Base-by-base conservation (phyloP, 2,113 vertebrate species). In the Mugil cephalus region DNA sequence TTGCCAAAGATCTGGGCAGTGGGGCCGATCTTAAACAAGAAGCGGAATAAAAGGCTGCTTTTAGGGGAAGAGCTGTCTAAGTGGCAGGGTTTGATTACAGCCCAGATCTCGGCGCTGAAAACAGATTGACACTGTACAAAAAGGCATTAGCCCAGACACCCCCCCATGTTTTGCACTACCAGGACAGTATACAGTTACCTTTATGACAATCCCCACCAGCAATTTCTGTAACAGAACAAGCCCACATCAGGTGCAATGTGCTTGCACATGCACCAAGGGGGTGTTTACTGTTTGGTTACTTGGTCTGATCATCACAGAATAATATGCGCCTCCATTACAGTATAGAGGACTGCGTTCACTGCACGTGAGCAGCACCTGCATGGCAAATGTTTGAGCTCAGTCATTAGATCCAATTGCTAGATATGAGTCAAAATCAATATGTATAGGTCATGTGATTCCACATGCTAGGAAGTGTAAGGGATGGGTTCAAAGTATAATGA, bases 1-100 rank as follows among this genome's bases (percentile, higher is more conserved):
- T 35, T 84, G 80, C 70, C 88, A 88, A 75, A 42, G 86, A 71
- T 73, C 19, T 80, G 77, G 59, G 79, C 62, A 67, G 35, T 9
- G 35, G 61, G 69, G 82, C 77, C 77, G 54, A 78, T 83, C 72
- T 76, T 50, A 63, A 88, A 88, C 90, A 85, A 87, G 87, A 85
- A 87, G 82, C 2, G 30, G 81, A 87, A 90, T 85, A 90, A 90
- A 89, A 64, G 80, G 74, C 77, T 76, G 84, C 92, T 92, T 92
- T 87, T 89, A 91, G 79, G 71, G 47, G 65, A 77, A 82, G 80
- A 88, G 75, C 77, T 67, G 77, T 85, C 85, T 90, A 90, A 92
- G 87, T 91, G 88, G 83, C 80, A 83, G 91, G 84, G 87, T 92
- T 93, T 92, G 91, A 93, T 93, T 93, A 89, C 92, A 88, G 52